A percentile compares a stretch with the other conserved stretches of the same genome.
These are phyloP conservation scores for Halictus rubicundus DNA, from an alignment of 1,140 invertebrate species.

Conservation along the genomic window DNA sequence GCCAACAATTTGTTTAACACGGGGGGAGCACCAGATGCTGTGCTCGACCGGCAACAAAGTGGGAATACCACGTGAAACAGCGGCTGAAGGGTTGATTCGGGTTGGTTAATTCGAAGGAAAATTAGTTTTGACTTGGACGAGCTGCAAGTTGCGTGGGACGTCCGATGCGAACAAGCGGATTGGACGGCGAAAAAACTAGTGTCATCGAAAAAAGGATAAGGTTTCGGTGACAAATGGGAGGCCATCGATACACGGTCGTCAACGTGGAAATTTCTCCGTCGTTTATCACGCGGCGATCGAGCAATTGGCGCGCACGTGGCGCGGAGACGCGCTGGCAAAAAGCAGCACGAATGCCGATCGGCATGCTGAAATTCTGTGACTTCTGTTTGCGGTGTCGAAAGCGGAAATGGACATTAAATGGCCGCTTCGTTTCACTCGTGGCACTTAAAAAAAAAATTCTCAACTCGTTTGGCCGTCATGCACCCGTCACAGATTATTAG, in stretches of 20 bases:
- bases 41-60: no score
- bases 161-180: constrained; percentile 6
- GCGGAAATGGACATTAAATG: background rate
- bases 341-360: background rate
- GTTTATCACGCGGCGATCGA: constrained; percentile 43
- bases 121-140: background rate
- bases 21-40: no score
- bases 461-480: background rate
- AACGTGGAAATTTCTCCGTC: constrained; percentile 41
- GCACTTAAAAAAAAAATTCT: background rate
- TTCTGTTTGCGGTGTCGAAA: background rate
- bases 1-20: no score
- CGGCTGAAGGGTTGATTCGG: no score
- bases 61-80: no score
- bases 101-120: background rate
- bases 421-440: background rate
- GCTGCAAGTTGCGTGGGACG: constrained; percentile 2
- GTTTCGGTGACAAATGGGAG: constrained; percentile 39
- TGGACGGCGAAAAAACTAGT: constrained; percentile 26
- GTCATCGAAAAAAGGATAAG: constrained; percentile 46
- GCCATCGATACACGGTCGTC: constrained; percentile 40
- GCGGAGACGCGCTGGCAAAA: constrained; percentile 32
- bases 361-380: constrained; percentile 8
- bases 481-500: background rate
- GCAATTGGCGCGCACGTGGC: constrained; percentile 44